Evolutionary conservation across 2,113 vertebrate genomes (phyloP).

Genomic region (Rhynchomys soricoides): DNA sequence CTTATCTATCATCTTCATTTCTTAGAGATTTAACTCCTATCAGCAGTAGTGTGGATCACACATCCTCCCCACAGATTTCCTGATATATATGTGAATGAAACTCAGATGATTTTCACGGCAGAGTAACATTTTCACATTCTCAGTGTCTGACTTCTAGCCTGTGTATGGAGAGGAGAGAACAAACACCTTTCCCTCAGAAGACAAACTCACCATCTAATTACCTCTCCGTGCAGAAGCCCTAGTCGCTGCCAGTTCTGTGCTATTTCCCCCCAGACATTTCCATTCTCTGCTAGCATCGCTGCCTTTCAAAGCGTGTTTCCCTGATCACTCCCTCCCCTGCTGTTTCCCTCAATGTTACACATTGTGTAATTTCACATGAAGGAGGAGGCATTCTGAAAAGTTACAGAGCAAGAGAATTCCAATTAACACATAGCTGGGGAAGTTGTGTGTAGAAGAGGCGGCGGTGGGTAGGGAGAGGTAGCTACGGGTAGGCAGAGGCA

Average conservation of each 20-base stretch:
- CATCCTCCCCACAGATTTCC: background rate
- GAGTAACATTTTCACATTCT: slow-evolving; percentile 47
- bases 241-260: slow-evolving; percentile 57
- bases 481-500: background rate
- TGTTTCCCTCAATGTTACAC: slow-evolving; percentile 60
- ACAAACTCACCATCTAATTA: slow-evolving; percentile 64
- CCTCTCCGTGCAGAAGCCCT: background rate
- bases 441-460: background rate
- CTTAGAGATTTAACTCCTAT: background rate
- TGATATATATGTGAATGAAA: slow-evolving; percentile 6
- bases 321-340: slow-evolving; percentile 23
- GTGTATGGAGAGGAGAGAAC: background rate
- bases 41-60: slow-evolving; percentile 10
- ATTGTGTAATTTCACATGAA: background rate
- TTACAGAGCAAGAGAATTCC: slow-evolving; percentile 30
- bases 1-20: background rate
- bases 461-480: background rate
- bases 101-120: slow-evolving; percentile 45
- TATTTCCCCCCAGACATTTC: slow-evolving; percentile 55
- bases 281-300: slow-evolving; percentile 57
- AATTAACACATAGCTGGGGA: background rate
- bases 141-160: slow-evolving; percentile 27
- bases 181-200: slow-evolving; percentile 51
- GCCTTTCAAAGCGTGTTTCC: slow-evolving; percentile 27
- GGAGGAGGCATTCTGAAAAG: slow-evolving; percentile 28